Evolutionary conservation across 2,888 invertebrate species (phyloP), one percentile per base, ranked within the genome.

Genomic region (Pseudoips prasinana): DNA sequence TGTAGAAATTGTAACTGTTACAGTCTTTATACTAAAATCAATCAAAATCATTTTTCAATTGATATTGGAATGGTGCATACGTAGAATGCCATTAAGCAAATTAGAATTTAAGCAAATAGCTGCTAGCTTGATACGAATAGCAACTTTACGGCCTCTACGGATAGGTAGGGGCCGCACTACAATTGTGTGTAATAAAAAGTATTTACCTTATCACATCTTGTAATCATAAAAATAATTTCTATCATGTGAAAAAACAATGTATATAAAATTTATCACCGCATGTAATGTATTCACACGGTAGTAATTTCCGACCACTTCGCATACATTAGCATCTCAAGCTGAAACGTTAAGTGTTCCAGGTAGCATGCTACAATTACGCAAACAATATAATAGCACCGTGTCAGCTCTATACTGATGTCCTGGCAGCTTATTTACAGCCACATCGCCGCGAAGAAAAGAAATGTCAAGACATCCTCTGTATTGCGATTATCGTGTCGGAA

Each of bases 381-480:
- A 83, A 83, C 77, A 74, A 77, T 77, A 77, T 84, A 85, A 81
- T 79, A 71, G 76, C 63, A 64, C 41, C 58, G 73, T 79, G 80
- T 77, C 77, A 64, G 59, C 56, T 20, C 49, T 9, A 48, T 47
- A 46, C 61, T 66, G 65, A 66, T 70, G 71, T 66, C 73, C 64
- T 47, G 53, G 38, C 37, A 53, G 62, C 48, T 67, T 76, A 74
- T 77, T 77, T 76, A 78, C 68, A 64, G 62, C 63, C 51, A 52
- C 56, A 62, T 61, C 52, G 57, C 51, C 47, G 54, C 48, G 60
- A 64, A 69, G 72, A 72, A 76, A 75, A 75, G 69, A 77, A 77
- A 75, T 69, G 73, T 71, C 71, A 66, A 66, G 64, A 67, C 63
- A 60, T 67, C 57, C 57, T 62, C 58, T 47, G 55, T 53, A 49